These are phyloP conservation scores for Ambastaia sidthimunki DNA, from an alignment of 2,797 vertebrate genomes.

Conservation along the genomic window DNA sequence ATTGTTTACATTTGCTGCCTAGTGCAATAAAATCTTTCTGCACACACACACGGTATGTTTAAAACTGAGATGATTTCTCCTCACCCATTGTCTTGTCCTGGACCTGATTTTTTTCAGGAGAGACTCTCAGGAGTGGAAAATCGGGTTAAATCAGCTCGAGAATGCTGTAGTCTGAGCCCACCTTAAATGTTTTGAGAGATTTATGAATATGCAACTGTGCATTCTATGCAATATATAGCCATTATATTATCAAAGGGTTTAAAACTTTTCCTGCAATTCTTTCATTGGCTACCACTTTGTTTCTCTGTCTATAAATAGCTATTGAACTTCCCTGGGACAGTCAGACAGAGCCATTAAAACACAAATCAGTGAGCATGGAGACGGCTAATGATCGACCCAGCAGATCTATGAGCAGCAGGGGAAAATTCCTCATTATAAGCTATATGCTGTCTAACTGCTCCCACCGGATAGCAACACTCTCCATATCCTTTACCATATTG, in stretches of 20 bases:
- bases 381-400: constrained; percentile 60
- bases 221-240: neutral
- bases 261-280: constrained; percentile 25
- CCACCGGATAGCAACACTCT: constrained; percentile 48
- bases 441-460: constrained; percentile 40
- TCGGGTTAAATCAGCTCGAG: too few relatives aligned
- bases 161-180: too few relatives aligned
- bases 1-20: too few relatives aligned
- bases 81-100: too few relatives aligned
- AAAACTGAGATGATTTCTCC: too few relatives aligned
- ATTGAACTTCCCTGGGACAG: constrained; percentile 58
- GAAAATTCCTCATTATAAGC: constrained; percentile 61
- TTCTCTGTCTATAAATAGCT: constrained; percentile 54
- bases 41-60: too few relatives aligned
- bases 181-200: constrained; percentile 7
- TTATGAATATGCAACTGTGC: neutral
- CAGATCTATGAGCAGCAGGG: constrained; percentile 61
- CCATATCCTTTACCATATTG: constrained; percentile 49
- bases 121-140: too few relatives aligned
- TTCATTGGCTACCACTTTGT: constrained; percentile 16
- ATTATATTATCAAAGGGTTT: constrained; percentile 2
- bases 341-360: constrained; percentile 62
- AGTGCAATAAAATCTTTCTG: too few relatives aligned
- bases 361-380: constrained; percentile 57
- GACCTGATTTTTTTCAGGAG: too few relatives aligned